phyloP scores from a whole-genome alignment of 2,797 vertebrate genomes.

The Tokudaia tokunoshimensis region DNA sequence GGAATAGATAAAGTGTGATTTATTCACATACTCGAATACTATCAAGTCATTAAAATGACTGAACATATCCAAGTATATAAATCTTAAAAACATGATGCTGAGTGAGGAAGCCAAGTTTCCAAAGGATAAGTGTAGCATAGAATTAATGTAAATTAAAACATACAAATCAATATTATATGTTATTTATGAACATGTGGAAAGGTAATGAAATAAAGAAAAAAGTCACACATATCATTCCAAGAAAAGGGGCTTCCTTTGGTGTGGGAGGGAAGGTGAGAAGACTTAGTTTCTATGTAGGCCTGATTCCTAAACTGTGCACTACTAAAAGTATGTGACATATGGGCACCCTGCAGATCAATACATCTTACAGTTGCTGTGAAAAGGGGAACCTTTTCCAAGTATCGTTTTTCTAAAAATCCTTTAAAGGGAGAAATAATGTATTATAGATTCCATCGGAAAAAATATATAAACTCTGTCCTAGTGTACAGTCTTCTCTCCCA shows the following conservation, averaged over 20 bases:
- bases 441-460: conserved; percentile 13
- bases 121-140: conserved; percentile 36
- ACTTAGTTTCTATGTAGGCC: conserved; percentile 10
- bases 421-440: conserved; percentile 12
- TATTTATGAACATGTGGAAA: conserved; percentile 64
- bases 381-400: conserved; percentile 29
- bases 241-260: conserved; percentile 41
- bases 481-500: fast-evolving
- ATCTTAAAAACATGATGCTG: conserved; percentile 67
- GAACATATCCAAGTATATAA: conserved; percentile 63
- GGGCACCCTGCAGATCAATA: conserved; percentile 26
- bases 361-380: conserved; percentile 52
- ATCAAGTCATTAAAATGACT: conserved; percentile 72
- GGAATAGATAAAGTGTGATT: conserved; percentile 59
- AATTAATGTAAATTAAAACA: conserved; percentile 68
- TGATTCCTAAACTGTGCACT: conserved; percentile 41
- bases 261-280: conserved; percentile 22
- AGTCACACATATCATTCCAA: not conserved
- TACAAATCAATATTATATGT: conserved; percentile 63
- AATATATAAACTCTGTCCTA: not conserved
- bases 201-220: conserved; percentile 58
- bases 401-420: not conserved
- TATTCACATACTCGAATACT: conserved; percentile 64
- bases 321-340: conserved; percentile 36
- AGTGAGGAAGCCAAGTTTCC: conserved; percentile 68